These are phyloP conservation scores for Antedon bifida DNA, from an alignment of 35 echinoderm and acorn worm genomes.

Conservation along the genomic window DNA sequence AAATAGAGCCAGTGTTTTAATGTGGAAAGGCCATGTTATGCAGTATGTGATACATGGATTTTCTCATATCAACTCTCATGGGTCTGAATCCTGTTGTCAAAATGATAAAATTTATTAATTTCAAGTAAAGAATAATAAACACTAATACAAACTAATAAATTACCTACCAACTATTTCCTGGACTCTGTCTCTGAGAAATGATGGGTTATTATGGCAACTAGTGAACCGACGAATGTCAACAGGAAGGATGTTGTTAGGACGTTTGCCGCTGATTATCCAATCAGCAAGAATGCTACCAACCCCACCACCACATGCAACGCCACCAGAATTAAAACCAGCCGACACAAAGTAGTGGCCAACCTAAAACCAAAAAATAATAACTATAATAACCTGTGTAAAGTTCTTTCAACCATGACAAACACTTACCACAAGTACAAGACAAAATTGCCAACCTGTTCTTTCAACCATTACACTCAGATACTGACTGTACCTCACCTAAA, in stretches of 20 bases:
- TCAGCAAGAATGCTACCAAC: slow-evolving; percentile 66
- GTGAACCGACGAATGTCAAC: slow-evolving; percentile 53
- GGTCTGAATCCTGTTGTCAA: too few species aligned
- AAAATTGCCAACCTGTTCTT: too few species aligned
- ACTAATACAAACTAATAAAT: not conserved
- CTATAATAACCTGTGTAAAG: too few species aligned
- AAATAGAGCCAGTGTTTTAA: too few species aligned
- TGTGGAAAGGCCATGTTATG: too few species aligned
- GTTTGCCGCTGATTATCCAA: slow-evolving; percentile 50
- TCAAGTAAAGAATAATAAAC: too few species aligned
- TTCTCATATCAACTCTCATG: too few species aligned
- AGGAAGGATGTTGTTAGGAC: slow-evolving; percentile 30
- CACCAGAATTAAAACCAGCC: slow-evolving; percentile 52
- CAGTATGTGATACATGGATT: too few species aligned
- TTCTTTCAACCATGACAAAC: too few species aligned
- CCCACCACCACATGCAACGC: slow-evolving; percentile 52
- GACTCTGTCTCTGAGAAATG: slow-evolving; percentile 62
- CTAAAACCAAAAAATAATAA: slow-evolving; percentile 19
- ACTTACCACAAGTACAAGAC: too few species aligned
- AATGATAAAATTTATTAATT: too few species aligned
- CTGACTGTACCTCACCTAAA: slow-evolving; percentile 36
- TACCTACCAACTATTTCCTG: slow-evolving; percentile 73
- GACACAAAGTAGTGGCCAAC: slow-evolving; percentile 62
- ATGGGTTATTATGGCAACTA: slow-evolving; percentile 75
- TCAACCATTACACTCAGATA: too few species aligned